phyloP scores from a whole-genome alignment of 2,797 vertebrate species.

The Poeciliopsis presidionis region DNA sequence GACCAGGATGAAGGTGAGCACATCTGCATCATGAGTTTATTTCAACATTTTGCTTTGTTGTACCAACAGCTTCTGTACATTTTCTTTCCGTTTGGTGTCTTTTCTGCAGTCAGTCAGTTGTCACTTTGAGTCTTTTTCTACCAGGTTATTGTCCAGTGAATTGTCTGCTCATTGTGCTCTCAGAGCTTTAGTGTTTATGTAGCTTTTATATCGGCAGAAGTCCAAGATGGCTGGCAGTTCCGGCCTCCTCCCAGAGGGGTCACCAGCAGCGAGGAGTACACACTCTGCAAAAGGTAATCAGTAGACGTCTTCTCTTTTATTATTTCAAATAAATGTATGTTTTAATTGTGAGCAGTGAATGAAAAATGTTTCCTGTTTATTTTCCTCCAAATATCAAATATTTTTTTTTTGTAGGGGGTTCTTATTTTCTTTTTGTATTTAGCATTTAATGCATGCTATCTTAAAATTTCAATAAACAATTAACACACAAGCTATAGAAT shows the following conservation, averaged over 20 bases:
- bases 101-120: not conserved
- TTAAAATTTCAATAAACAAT: not conserved
- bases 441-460: not conserved
- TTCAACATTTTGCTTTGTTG: conserved; percentile 2
- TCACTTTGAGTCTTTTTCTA: not conserved
- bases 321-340: not conserved
- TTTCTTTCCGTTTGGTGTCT: not conserved
- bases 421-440: not conserved
- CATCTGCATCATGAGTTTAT: conserved; percentile 12
- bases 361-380: not conserved
- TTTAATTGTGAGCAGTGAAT: not conserved
- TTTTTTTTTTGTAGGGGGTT: not conserved
- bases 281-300: conserved; percentile 95
- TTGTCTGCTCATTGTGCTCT: conserved; percentile 6
- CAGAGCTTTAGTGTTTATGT: conserved; percentile 25
- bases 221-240: conserved; percentile 95
- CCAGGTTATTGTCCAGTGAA: not conserved
- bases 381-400: not conserved
- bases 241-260: conserved; percentile 96
- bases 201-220: conserved; percentile 67
- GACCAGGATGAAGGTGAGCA: conserved; percentile 93
- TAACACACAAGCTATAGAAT: not conserved
- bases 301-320: not conserved
- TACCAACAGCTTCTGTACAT: not conserved
- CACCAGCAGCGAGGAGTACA: conserved; percentile 99